Base-by-base conservation (phyloP, 2,797 vertebrate species). In the Takifugu rubripes region DNA sequence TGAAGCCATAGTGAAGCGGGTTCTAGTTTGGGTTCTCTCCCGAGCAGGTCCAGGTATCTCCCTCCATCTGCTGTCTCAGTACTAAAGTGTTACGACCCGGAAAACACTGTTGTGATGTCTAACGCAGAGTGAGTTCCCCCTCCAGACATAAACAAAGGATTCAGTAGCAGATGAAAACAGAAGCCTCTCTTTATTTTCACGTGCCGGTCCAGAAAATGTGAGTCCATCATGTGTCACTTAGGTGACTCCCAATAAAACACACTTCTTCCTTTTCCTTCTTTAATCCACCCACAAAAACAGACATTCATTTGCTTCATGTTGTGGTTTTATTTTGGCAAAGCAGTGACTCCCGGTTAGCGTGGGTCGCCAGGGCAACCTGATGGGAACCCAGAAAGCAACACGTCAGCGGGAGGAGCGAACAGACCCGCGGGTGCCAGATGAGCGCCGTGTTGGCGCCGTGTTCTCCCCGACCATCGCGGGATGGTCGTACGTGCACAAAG, bases 281-380 rank as follows among this genome's bases (percentile, higher is more conserved):
- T 74, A 62, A 68, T 61, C 2, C 74, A 64, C 72, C 26, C 21
- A 82, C 75, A 74, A 78, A 75, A 78, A 71, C 63, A 84, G 76
- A 87, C 82, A 82, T 83, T 82, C 72, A 67, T 80, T 87, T 81
- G 81, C 90, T 93, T 91, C 78, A 86, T 86, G 88, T 49, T 57
- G 72, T 92, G 88, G 83, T 72, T 94, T 94, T 93, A 93, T 94
- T 92, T 92, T 93, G 92, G 94, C 93, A 94, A 96, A 95, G 93
- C 92, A 92, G 89, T 85, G 86, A 84, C 76, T 53, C 82, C 79
- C 70, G 76, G 84, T 82, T 66, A 57, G 87, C 72, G 77, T 88
- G 84, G 73, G 75, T 78, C 87, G 86, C 47, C 79, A 82, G 83
- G 85, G 87, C 71, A 90, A 90, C 88, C 89, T 84, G 87, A 86